Evolutionary conservation across 2,113 vertebrate genomes (phyloP), one percentile per base, ranked within the genome.

Genomic region (Propithecus coquereli): DNA sequence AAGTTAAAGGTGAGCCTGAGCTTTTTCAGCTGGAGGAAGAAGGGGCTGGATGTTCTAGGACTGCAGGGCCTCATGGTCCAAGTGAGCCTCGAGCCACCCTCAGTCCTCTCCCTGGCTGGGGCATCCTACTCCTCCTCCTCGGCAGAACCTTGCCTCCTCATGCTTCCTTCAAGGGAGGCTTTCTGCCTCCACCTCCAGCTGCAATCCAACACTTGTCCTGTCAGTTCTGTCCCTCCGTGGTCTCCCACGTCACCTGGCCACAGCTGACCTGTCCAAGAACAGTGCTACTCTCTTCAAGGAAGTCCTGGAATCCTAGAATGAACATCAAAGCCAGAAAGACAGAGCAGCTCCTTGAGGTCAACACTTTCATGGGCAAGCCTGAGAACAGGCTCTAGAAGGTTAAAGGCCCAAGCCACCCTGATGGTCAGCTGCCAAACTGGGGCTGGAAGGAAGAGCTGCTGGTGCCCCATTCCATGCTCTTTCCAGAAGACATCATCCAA

Each of bases 71-170:
- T 65, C 52, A 47, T 22, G 52, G 79, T 8, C 45, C 52, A 4
- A 34, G 6, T 0, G 43, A 37, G 22, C 63, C 16, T 37, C 0
- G 0, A 52, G 23, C 57, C 45, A 13, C 0, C 12, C n/a, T 32
- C 32, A 0, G 45, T 10, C 25, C 27, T 77, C 54, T 71, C 45
- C 52, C 22, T 17, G 32, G 30, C 30, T 9, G 8, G 52, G 2
- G 22, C 10, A 18, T 45, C 70, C 81, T n/a, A 45, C 10, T 80
- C 1, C 5, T 59, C 61, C 32, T 74, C 54, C 47, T 47, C 4
- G 30, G 61, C 20, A 5, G 80, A 20, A 61, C 2, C 23, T 57
- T 17, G 34, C 45, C 61, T 54, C 87, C 34, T 83, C 23, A 7
- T 30, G 17, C 52, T 47, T 45, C 27, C 50, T 68, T 54, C n/a